Evolutionary conservation across 2,113 vertebrate genomes (phyloP).

Genomic region (Gymnarchus niloticus): DNA sequence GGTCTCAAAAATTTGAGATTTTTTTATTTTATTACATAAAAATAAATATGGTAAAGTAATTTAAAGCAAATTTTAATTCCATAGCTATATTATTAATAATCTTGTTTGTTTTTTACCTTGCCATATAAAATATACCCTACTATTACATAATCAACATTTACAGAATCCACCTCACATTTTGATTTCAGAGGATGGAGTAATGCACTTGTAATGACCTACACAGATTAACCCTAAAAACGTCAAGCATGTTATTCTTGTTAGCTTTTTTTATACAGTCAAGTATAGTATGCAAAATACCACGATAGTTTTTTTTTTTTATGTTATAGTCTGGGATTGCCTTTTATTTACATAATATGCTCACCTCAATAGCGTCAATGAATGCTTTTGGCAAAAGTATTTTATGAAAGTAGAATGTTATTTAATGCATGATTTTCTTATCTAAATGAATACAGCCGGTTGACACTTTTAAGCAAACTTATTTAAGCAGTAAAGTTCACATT

Average conservation of each 20-base stretch:
- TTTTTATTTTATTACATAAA: not conserved
- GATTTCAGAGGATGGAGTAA: not conserved
- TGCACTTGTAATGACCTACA: not conserved
- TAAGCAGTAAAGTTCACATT: too few species aligned
- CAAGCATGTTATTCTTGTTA: not conserved
- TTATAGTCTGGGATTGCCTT: conserved; percentile 7
- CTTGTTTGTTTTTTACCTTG: not conserved
- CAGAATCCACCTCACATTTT: not conserved
- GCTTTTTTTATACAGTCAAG: not conserved
- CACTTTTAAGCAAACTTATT: too few species aligned
- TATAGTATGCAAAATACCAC: not conserved
- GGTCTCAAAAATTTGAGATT: not conserved
- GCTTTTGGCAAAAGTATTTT: not conserved
- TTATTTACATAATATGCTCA: not conserved
- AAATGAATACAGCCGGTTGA: not conserved
- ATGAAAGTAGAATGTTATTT: not conserved
- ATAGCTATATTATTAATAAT: not conserved
- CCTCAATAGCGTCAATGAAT: not conserved
- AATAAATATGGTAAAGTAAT: not conserved
- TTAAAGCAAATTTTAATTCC: not conserved
- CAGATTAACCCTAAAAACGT: not conserved
- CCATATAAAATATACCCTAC: not conserved
- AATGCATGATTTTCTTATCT: not conserved
- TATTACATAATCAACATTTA: not conserved
- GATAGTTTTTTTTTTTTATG: not conserved